Evolutionary conservation across 2,888 invertebrate genomes (phyloP), one percentile per base, ranked within the genome.

Genomic region (Peribatodes rhomboidaria): DNA sequence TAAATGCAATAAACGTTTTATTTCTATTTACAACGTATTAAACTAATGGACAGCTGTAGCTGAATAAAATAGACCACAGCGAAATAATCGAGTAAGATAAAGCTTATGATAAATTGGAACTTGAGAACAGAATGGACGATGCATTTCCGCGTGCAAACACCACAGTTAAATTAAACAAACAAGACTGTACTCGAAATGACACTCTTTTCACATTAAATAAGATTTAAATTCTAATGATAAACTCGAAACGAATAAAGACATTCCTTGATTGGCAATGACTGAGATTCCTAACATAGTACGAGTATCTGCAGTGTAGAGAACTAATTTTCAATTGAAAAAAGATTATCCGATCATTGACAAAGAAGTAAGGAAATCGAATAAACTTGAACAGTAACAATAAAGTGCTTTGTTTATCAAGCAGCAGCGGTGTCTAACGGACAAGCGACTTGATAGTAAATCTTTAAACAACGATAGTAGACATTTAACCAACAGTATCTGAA

Each of bases 21-120:
- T 60, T 62, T 52, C 63, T 61, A 59, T 60, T 60, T 61, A 60
- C 60, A 65, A 57, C 53, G 60, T 59, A 65, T 66, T 61, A 68
- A 67, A 69, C 62, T 56, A 68, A 65, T 61, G 61, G 64, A 68
- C 55, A 64, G 67, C 47, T 62, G 66, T 61, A 62, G 60, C 42
- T 16, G 46, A 61, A 66, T 68, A 64, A 67, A 63, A 63, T 37
- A 50, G 59, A 47, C 49, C 59, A 44, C 56, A 62, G 64, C 54
- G 54, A 64, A 68, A 49, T 66, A 66, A 69, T 71, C 60, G 66
- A 37, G 49, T 13, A 18, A 66, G 67, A 71, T 71, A 69, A 65
- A 67, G 50, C 47, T 55, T 55, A 47, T 55, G 71, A 71, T 69
- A 68, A 64, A 57, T 33, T 50, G 60, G 61, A 57, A 61, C 20